These are phyloP conservation scores for Andrena marginata DNA, from an alignment of 2,888 invertebrate genomes.

Conservation along the genomic window DNA sequence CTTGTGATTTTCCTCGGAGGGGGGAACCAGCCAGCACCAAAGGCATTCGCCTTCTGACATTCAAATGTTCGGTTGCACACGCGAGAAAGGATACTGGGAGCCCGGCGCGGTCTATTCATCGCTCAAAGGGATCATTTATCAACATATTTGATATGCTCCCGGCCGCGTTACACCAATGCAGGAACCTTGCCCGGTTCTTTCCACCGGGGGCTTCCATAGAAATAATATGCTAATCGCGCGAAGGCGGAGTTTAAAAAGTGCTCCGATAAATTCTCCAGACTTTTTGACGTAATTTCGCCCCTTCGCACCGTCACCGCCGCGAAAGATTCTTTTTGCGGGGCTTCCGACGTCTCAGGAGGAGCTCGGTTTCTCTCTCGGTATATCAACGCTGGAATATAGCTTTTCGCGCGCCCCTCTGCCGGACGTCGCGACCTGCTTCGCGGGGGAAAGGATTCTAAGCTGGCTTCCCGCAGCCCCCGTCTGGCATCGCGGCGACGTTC, in stretches of 20 bases:
- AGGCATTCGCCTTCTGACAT: conserved; percentile 79
- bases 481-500: not conserved
- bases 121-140: conserved; percentile 85
- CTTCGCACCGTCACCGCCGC: conserved; percentile 69
- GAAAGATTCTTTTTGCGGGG: conserved; percentile 79
- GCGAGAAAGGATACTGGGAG: conserved; percentile 75
- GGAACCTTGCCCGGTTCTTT: conserved; percentile 65
- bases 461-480: not conserved
- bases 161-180: conserved; percentile 72
- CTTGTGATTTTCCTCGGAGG: conserved; percentile 59
- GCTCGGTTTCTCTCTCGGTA: conserved; percentile 55
- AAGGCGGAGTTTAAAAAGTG: conserved; percentile 85
- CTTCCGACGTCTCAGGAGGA: conserved; percentile 74
- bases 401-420: conserved; percentile 32
- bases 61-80: conserved; percentile 77
- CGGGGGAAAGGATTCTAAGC: conserved; percentile 35
- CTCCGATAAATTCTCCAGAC: conserved; percentile 84
- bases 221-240: conserved; percentile 84
- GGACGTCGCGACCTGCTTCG: conserved; percentile 56
- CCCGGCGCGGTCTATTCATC: conserved; percentile 79
- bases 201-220: conserved; percentile 76
- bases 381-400: conserved; percentile 65
- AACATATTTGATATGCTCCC: conserved; percentile 84
- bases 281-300: conserved; percentile 84
- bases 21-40: conserved; percentile 30